These are phyloP conservation scores for Leptobrachium leishanense DNA, from an alignment of 2,113 vertebrate species.

Conservation along the genomic window DNA sequence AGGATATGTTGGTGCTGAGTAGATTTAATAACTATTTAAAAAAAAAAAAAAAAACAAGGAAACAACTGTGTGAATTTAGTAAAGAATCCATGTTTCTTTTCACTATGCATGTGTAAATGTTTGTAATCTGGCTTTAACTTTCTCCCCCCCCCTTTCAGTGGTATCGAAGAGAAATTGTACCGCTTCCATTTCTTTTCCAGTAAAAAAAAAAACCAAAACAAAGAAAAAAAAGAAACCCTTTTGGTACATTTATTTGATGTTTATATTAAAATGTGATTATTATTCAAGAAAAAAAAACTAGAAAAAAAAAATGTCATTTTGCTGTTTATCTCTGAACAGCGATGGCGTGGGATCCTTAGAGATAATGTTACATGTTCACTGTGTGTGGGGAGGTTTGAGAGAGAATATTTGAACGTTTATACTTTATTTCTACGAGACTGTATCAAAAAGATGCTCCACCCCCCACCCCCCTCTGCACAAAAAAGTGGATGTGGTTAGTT, in stretches of 20 bases:
- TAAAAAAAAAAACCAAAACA: slow-evolving; percentile 55
- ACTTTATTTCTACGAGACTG: too few species aligned
- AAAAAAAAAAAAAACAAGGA: slow-evolving; percentile 38
- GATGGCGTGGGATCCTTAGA: not conserved
- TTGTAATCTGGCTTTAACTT: slow-evolving; percentile 77
- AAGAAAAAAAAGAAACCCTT: slow-evolving; percentile 46
- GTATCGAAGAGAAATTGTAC: slow-evolving; percentile 72
- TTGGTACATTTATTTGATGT: slow-evolving; percentile 93
- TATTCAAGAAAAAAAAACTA: slow-evolving; percentile 78
- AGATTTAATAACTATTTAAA: slow-evolving; percentile 82
- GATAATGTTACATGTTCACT: too few species aligned
- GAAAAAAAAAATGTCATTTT: slow-evolving; percentile 73
- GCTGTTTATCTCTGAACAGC: slow-evolving; percentile 79
- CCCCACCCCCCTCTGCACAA: too few species aligned
- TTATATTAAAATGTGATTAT: slow-evolving; percentile 94
- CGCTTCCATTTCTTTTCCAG: slow-evolving; percentile 67
- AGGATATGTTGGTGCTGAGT: slow-evolving; percentile 81
- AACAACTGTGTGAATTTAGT: slow-evolving; percentile 76
- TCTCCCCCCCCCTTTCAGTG: slow-evolving; percentile 64
- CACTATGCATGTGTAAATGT: slow-evolving; percentile 89
- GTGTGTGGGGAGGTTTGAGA: too few species aligned
- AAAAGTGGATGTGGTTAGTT: too few species aligned
- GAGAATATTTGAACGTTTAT: too few species aligned
- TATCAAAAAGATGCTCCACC: too few species aligned
- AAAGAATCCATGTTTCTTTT: slow-evolving; percentile 63